These are phyloP conservation scores for Sarcophaga variegata DNA, from an alignment of 2,888 invertebrate genomes.

Conservation along the genomic window DNA sequence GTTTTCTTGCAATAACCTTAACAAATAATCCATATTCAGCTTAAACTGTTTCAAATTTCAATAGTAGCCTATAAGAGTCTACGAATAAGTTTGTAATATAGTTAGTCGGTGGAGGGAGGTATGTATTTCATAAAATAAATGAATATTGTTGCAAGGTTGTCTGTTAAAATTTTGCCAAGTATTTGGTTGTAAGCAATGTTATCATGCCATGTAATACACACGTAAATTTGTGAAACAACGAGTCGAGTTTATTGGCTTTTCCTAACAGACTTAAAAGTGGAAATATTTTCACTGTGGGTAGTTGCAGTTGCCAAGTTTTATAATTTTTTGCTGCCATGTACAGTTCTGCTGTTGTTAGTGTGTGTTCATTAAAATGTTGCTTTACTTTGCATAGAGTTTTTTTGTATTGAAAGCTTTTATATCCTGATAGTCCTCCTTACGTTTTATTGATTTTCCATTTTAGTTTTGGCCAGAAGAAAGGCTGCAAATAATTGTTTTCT, in stretches of 20 bases:
- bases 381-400: not conserved
- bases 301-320: not conserved
- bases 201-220: slow-evolving; percentile 31
- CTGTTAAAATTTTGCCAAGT: slow-evolving; percentile 24
- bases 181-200: slow-evolving; percentile 10
- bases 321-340: not conserved
- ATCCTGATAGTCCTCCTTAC: not conserved
- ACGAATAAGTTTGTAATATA: not conserved
- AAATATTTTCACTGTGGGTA: no score
- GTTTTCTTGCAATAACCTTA: no score
- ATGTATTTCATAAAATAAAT: not conserved
- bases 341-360: not conserved
- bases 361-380: slow-evolving; percentile 47
- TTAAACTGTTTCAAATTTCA: no score
- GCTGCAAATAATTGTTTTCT: slow-evolving; percentile 35
- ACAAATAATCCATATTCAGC: no score
- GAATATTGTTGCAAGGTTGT: slow-evolving; percentile 56
- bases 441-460: slow-evolving; percentile 51
- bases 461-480: slow-evolving; percentile 34
- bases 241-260: slow-evolving; percentile 45
- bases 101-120: not conserved
- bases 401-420: slow-evolving; percentile 41
- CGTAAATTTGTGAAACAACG: slow-evolving; percentile 14
- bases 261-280: not conserved
- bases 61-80: not conserved